These are phyloP conservation scores for Carduelis carduelis DNA, from an alignment of 2,797 vertebrate species.

Conservation along the genomic window DNA sequence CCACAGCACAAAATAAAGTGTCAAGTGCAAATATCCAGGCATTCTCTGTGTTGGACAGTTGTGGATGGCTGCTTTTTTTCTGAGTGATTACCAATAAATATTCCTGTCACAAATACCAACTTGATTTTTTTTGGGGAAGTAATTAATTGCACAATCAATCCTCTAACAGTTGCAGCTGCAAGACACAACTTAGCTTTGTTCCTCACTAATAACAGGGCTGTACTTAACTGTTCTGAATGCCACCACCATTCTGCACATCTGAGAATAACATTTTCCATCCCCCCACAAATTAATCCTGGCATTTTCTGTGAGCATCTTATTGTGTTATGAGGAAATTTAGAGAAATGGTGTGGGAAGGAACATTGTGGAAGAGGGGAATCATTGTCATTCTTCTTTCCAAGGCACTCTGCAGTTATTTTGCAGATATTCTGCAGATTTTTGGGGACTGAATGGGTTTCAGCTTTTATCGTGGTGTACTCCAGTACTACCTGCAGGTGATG, in stretches of 20 bases:
- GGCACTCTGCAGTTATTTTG: neutral
- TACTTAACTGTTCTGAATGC: neutral
- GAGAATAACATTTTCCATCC: neutral
- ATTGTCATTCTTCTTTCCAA: neutral
- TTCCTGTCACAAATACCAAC: neutral
- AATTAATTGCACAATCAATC: constrained; percentile 8
- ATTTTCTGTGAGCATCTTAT: neutral
- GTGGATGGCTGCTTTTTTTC: neutral
- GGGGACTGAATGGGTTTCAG: neutral
- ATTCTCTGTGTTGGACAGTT: rapidly evolving
- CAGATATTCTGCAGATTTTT: neutral
- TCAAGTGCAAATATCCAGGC: neutral
- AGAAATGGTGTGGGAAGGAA: neutral
- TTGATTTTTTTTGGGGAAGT: constrained; percentile 16
- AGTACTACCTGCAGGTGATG: neutral
- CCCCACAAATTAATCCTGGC: neutral
- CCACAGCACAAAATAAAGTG: neutral
- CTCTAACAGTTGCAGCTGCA: constrained; percentile 22
- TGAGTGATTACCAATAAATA: neutral
- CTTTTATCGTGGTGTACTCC: neutral
- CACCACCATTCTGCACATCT: neutral
- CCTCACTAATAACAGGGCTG: neutral
- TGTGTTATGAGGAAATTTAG: neutral
- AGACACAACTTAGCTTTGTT: neutral
- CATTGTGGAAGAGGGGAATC: neutral